A percentile compares a stretch with the other conserved stretches of the same genome.
phyloP scores from a whole-genome alignment of 2,113 vertebrate genomes.

The Cinclus cinclus region DNA sequence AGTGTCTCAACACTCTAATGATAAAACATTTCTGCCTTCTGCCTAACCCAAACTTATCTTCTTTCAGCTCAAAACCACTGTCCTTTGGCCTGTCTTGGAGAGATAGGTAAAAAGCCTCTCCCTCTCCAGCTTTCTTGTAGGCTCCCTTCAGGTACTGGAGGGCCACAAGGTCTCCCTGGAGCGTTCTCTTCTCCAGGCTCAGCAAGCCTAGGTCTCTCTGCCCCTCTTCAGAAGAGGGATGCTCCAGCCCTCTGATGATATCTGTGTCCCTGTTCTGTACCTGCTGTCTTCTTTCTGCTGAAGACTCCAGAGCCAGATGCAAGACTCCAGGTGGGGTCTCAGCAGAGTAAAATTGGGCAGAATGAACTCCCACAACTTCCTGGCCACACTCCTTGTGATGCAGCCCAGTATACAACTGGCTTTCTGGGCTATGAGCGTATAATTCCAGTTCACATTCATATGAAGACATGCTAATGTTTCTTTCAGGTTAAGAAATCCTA shows the following conservation, averaged over 20 bases:
- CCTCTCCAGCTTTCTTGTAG: not conserved
- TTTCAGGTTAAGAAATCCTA: not conserved
- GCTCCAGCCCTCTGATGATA: not conserved
- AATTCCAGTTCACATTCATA: not conserved
- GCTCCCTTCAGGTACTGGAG: not conserved
- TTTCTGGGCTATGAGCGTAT: rapidly evolving
- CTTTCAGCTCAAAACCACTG: not conserved
- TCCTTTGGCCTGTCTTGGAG: not conserved
- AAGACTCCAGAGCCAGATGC: not conserved
- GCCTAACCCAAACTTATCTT: not conserved
- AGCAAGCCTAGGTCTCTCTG: not conserved
- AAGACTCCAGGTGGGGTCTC: not conserved
- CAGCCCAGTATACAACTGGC: not conserved
- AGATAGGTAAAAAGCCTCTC: not conserved
- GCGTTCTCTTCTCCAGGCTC: not conserved
- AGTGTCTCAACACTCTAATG: not conserved
- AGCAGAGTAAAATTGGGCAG: not conserved
- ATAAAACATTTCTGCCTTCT: not conserved
- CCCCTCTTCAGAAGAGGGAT: not conserved
- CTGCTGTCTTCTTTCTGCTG: not conserved
- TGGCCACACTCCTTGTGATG: rapidly evolving
- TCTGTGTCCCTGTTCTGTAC: not conserved
- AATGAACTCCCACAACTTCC: not conserved
- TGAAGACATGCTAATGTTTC: not conserved
- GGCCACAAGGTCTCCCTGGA: not conserved